Base-by-base conservation (phyloP, 2,797 vertebrate species). In the Sciurus vulgaris region DNA sequence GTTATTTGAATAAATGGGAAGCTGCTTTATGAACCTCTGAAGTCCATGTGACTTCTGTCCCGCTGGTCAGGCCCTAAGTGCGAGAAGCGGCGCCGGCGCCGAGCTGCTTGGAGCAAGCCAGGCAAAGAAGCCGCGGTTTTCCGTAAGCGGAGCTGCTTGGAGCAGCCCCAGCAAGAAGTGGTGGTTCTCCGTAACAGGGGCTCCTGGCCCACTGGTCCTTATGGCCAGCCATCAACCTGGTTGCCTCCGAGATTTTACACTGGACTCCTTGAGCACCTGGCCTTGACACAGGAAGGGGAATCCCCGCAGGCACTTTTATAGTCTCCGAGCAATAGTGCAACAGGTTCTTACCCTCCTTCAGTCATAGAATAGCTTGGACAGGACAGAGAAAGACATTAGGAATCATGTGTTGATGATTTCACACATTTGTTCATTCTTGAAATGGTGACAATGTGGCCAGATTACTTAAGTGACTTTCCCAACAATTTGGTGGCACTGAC, bases 141-240 rank as follows among this genome's bases (percentile, higher is more conserved):
- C n/a, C n/a, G n/a, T n/a, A n/a, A n/a, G n/a, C n/a, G n/a, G n/a
- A n/a, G n/a, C n/a, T n/a, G n/a, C n/a, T n/a, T n/a, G n/a, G n/a
- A n/a, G n/a, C n/a, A n/a, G n/a, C n/a, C n/a, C n/a, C n/a, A n/a
- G n/a, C n/a, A n/a, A n/a, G n/a, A n/a, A n/a, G n/a, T n/a, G n/a
- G n/a, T n/a, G n/a, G n/a, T n/a, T n/a, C n/a, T n/a, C n/a, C n/a
- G n/a, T n/a, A n/a, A n/a, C n/a, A n/a, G n/a, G 22, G 3, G 2
- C 38, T 17, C 20, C 38, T 35, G 22, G 24, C 12, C 11, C 30
- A 56, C 44, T 78, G 13, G 49, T 56, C 38, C 28, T 82, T 8
- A 0, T 56, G 13, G 69, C 54, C n/a, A 82, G 22, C 20, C 22
- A 0, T 5, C 8, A 8, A 13, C 18, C 7, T 3, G 26, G 17